phyloP scores from a whole-genome alignment of 2,113 vertebrate genomes.

The Hippocampus barbouri region DNA sequence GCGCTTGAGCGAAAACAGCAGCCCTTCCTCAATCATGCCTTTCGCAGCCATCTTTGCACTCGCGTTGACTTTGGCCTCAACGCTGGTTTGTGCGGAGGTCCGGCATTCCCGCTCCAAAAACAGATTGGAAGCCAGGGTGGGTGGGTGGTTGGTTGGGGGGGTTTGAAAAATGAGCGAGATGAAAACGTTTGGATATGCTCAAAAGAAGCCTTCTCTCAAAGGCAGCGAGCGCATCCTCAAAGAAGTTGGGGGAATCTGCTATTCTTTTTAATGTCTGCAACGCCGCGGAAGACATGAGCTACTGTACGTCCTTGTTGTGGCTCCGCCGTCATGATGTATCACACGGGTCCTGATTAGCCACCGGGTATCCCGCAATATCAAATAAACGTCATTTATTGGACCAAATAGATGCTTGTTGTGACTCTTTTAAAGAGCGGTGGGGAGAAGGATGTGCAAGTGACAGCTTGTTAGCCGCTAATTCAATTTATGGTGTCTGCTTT shows the following conservation, averaged over 20 bases:
- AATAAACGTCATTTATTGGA: conserved; percentile 40
- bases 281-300: conserved; percentile 65
- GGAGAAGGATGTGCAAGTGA: conserved; percentile 17
- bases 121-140: conserved; percentile 36
- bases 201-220: conserved; percentile 76
- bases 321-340: conserved; percentile 54
- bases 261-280: conserved; percentile 78
- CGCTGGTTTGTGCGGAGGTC: conserved; percentile 59
- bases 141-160: not conserved
- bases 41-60: conserved; percentile 55
- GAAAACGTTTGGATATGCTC: conserved; percentile 75
- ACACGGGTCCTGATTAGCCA: conserved; percentile 52
- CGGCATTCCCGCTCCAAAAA: conserved; percentile 56
- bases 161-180: conserved; percentile 60
- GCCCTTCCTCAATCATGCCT: conserved; percentile 60
- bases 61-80: conserved; percentile 34
- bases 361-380: conserved; percentile 37
- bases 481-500: conserved; percentile 41
- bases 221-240: conserved; percentile 71
- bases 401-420: conserved; percentile 23
- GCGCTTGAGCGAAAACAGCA: conserved; percentile 62
- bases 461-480: conserved; percentile 27
- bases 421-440: conserved; percentile 8
- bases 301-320: conserved; percentile 66
- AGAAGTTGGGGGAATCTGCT: conserved; percentile 72